Percentiles rank a stretch among this genome's conserved stretches.
These are phyloP conservation scores for Corvus cornix DNA, from an alignment of 2,113 vertebrate species.

Conservation along the genomic window DNA sequence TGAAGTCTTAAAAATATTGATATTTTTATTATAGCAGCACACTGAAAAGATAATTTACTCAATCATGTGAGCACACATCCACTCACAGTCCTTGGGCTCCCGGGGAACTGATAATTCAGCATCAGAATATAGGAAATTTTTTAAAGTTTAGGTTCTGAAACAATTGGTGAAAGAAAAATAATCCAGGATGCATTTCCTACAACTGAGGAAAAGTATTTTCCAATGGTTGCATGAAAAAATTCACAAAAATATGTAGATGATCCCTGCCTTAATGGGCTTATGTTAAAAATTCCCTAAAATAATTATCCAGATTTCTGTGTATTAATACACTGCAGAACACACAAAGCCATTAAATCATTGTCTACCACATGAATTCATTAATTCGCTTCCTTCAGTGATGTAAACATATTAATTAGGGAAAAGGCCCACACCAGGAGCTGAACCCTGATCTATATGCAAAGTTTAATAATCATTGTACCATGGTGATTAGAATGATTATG, in stretches of 20 bases:
- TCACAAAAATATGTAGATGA: background rate
- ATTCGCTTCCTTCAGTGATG: conserved; percentile 11
- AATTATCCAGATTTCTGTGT: background rate
- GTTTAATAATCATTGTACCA: conserved; percentile 69
- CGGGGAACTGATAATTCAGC: background rate
- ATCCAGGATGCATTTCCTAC: background rate
- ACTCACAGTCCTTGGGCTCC: background rate
- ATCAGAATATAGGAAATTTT: background rate
- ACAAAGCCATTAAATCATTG: background rate
- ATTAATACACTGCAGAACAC: background rate
- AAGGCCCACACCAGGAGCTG: conserved; percentile 54
- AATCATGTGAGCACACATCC: background rate
- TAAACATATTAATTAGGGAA: conserved; percentile 69
- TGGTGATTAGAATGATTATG: conserved; percentile 70
- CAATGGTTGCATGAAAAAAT: background rate
- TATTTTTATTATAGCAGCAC: background rate
- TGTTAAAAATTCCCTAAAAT: background rate
- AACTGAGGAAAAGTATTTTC: background rate
- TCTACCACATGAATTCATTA: conserved; percentile 45
- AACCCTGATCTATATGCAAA: conserved; percentile 67
- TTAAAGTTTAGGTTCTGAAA: background rate
- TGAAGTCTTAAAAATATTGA: background rate
- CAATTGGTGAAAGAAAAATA: background rate
- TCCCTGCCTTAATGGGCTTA: background rate
- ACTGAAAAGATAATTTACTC: background rate